Percentiles rank a stretch among this genome's conserved stretches.
These are phyloP conservation scores for Synodontis membranacea DNA, from an alignment of 2,113 vertebrate genomes.

Conservation along the genomic window DNA sequence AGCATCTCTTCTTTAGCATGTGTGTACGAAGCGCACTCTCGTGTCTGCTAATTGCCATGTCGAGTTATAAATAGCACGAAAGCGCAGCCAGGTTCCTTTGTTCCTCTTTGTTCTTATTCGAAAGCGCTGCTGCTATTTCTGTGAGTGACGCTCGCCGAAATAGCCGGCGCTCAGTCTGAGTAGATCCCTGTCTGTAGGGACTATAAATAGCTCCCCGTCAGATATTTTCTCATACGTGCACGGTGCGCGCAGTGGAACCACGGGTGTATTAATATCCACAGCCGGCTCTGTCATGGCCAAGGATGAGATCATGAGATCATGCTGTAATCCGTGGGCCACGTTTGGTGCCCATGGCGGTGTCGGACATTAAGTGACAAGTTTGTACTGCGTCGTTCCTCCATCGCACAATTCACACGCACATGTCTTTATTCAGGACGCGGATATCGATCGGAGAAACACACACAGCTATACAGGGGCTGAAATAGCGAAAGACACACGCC, in stretches of 20 bases:
- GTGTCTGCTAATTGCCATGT: constrained; percentile 49
- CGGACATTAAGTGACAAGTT: constrained; percentile 32
- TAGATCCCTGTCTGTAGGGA: constrained; percentile 66
- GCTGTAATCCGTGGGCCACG: constrained; percentile 20
- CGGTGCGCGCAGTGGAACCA: constrained; percentile 62
- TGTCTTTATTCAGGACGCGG: background rate
- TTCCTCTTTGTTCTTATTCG: constrained; percentile 50
- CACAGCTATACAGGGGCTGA: background rate
- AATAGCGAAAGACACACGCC: too few species aligned
- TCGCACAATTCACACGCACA: background rate
- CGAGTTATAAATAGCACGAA: constrained; percentile 45
- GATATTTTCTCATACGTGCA: constrained; percentile 70
- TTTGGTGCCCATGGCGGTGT: background rate
- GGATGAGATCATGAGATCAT: constrained; percentile 36
- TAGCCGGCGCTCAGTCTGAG: constrained; percentile 63
- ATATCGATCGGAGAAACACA: background rate
- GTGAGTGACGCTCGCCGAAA: constrained; percentile 61
- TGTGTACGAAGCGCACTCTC: constrained; percentile 37
- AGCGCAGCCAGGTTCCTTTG: constrained; percentile 55
- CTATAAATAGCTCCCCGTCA: constrained; percentile 76
- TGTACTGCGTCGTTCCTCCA: background rate
- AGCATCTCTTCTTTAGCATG: constrained; percentile 9
- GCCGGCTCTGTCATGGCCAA: constrained; percentile 63
- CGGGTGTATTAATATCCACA: constrained; percentile 73
- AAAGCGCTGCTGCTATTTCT: constrained; percentile 55